phyloP scores from a whole-genome alignment of 2,888 invertebrate genomes.

The Mythimna albipuncta region DNA sequence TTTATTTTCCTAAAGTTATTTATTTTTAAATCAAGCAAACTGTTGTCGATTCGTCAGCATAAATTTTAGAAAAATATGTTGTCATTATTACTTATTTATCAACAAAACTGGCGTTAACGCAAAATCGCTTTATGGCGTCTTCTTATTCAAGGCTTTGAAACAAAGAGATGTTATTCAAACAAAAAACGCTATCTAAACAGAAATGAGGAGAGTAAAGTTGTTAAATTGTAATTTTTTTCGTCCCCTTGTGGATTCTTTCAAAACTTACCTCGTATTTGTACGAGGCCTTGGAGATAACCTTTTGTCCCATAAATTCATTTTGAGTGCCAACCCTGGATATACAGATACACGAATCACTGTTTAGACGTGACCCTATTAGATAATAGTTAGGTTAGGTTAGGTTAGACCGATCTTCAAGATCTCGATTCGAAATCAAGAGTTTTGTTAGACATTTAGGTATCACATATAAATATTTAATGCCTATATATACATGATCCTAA shows the following conservation, averaged over 20 bases:
- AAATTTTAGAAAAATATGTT: too few species aligned
- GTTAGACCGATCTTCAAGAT: constrained; percentile 3
- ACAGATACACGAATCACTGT: constrained; percentile 53
- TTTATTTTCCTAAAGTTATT: too few species aligned
- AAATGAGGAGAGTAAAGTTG: constrained; percentile 58
- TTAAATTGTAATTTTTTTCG: constrained; percentile 58
- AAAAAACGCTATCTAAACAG: constrained; percentile 37
- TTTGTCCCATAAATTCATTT: constrained; percentile 83
- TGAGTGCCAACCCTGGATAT: constrained; percentile 65
- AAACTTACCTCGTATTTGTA: constrained; percentile 58
- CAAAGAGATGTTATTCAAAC: constrained; percentile 24
- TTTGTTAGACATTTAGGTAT: neutral
- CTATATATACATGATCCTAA: too few species aligned
- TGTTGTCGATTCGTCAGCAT: too few species aligned
- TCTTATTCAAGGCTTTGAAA: constrained; percentile 35
- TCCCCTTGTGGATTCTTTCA: constrained; percentile 24
- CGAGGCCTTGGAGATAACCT: constrained; percentile 70
- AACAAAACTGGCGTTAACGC: constrained; percentile 7
- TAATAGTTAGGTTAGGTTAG: constrained; percentile 29
- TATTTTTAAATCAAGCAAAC: too few species aligned
- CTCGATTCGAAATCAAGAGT: constrained; percentile 3
- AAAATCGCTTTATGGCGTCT: constrained; percentile 16
- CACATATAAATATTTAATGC: too few species aligned
- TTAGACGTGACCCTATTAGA: constrained; percentile 46
- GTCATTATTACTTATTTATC: neutral